Base-by-base conservation (phyloP, 2,797 vertebrate species). In the Macrochelys suwanniensis region DNA sequence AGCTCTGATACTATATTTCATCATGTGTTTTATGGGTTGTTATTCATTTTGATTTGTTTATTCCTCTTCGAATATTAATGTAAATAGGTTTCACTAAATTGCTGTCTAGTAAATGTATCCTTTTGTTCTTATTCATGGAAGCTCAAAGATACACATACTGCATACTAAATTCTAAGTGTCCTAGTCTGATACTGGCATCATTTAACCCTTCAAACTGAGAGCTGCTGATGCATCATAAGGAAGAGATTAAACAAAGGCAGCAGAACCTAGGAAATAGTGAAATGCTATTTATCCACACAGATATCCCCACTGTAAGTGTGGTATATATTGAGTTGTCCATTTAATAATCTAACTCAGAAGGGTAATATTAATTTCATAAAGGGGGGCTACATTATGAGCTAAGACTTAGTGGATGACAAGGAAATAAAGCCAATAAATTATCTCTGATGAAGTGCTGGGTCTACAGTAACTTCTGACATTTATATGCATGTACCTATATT, bases 11-110 rank as follows among this genome's bases (percentile, higher is more conserved):
- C 57, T 95, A 87, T 87, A 25, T 82, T 90, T 96, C 93, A 92
- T 89, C 85, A 90, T 96, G 93, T 97, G 88, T 85, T 97, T 97
- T 49, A 91, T 47, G 92, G 51, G 89, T 93, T 95, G 97, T 97
- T 94, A 96, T 81, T 96, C 68, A 91, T 86, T 97, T 95, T 97
- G 90, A 96, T 98, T 96, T 92, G 90, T 88, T 97, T 97, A 93
- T 93, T 96, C 80, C 94, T 96, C 83, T 93, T 95, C 49, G 96
- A 96, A 95, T 92, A 94, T 92, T 97, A 93, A 96, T 97, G 96
- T 89, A 97, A 97, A 92, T 94, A 68, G 50, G 78, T 94, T 93
- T 95, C 89, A 91, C 31, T 90, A 96, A 94, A 96, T 87, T 89
- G 82, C 82, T 96, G 68, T 90, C 96, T 92, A 94, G 79, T 92